Conservation (phyloP, 1,140 invertebrate species). For the Ceratina calcarata region DNA sequence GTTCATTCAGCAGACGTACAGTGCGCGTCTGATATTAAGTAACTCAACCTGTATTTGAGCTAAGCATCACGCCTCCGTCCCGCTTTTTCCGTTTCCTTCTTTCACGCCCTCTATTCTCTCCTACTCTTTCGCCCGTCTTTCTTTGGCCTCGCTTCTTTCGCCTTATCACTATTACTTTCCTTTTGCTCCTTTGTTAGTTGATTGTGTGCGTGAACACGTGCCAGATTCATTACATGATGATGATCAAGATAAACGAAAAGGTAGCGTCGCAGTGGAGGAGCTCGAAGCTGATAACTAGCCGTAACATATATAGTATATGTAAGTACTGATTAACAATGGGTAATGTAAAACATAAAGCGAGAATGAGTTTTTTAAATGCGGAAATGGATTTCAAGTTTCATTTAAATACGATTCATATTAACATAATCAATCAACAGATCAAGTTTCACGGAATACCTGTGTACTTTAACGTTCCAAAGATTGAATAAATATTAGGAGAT, state of each 20-base stretch:
- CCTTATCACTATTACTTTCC: background rate
- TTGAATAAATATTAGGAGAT: too few species aligned
- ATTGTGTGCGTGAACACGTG: background rate
- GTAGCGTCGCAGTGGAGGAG: background rate
- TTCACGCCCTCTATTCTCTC: too few species aligned
- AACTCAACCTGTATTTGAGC: too few species aligned
- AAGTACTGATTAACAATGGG: conserved; percentile 2
- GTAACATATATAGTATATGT: background rate
- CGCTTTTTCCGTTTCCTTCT: too few species aligned
- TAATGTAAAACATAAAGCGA: background rate
- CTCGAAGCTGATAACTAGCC: background rate
- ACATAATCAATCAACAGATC: too few species aligned
- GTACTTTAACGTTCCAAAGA: too few species aligned
- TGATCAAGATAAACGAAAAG: background rate
- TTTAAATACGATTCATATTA: too few species aligned
- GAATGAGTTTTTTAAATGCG: background rate
- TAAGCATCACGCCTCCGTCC: too few species aligned
- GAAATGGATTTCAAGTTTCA: too few species aligned
- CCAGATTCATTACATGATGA: background rate
- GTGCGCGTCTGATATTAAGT: too few species aligned
- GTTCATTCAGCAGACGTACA: too few species aligned
- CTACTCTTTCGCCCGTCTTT: background rate
- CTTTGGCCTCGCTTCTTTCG: background rate
- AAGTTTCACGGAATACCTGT: too few species aligned
- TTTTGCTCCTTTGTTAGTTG: background rate